Percentiles rank a stretch among this genome's conserved stretches.
These are phyloP conservation scores for Eupithecia subumbrata DNA, from an alignment of 2,888 invertebrate genomes.

Conservation along the genomic window DNA sequence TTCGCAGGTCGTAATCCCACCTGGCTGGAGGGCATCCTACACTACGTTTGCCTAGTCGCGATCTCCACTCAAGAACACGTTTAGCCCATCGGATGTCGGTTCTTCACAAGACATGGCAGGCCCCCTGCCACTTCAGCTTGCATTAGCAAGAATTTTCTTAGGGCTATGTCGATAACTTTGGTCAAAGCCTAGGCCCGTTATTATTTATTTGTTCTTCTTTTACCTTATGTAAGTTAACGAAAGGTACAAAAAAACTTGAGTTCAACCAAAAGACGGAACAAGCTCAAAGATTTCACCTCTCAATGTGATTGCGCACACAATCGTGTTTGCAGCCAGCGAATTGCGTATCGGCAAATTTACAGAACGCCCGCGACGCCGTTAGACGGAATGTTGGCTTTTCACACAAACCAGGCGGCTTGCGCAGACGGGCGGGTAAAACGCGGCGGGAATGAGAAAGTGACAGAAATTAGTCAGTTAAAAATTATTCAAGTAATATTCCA, in stretches of 20 bases:
- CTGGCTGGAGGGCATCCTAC: no score
- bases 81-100: no score
- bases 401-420: slow-evolving; percentile 60
- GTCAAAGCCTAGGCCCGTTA: no score
- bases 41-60: no score
- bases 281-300: slow-evolving; percentile 43
- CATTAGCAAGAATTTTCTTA: no score
- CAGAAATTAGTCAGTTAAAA: neutral
- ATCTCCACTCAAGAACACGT: no score
- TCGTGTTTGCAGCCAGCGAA: slow-evolving; percentile 62
- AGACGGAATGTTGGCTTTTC: slow-evolving; percentile 75
- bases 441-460: slow-evolving; percentile 13
- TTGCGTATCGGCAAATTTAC: slow-evolving; percentile 75
- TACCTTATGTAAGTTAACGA: no score
- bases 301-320: slow-evolving; percentile 37
- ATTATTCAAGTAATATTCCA: neutral
- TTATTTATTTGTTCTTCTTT: no score
- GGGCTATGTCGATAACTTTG: no score
- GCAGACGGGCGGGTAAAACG: slow-evolving; percentile 55
- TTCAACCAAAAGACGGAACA: neutral
- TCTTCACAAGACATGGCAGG: no score
- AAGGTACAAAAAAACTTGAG: neutral
- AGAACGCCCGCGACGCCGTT: slow-evolving; percentile 59
- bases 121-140: no score
- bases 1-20: no score